Conservation (phyloP, 1,140 invertebrate genomes). For the Caerostris darwini region DNA sequence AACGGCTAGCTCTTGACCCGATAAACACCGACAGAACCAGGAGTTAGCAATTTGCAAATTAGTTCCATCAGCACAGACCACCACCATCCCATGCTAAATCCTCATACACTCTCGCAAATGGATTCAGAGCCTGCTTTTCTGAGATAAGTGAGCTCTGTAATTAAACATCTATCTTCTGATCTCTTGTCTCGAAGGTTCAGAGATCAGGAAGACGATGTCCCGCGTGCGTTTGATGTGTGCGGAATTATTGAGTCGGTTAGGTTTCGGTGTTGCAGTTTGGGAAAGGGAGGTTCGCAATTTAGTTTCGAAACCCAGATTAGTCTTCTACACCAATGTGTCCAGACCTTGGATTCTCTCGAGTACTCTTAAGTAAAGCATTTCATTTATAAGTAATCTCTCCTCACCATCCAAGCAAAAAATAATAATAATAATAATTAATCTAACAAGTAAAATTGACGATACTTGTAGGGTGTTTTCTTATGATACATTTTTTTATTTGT, state of each 20-base stretch:
- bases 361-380: too few species aligned
- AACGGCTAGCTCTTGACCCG: background rate
- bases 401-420: too few species aligned
- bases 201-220: background rate
- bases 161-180: constrained; percentile 20
- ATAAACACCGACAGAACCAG: background rate
- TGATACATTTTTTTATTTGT: too few species aligned
- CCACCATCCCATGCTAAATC: background rate
- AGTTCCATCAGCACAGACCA: background rate
- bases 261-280: background rate
- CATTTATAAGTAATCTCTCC: too few species aligned
- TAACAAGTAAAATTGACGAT: too few species aligned
- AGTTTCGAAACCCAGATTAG: too few species aligned
- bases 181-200: background rate
- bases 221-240: background rate
- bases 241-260: background rate
- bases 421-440: too few species aligned
- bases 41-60: constrained; percentile 22
- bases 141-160: background rate
- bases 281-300: too few species aligned
- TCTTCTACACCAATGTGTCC: too few species aligned
- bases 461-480: too few species aligned
- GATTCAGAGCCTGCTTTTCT: background rate
- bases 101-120: background rate
- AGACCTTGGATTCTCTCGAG: too few species aligned